Base-by-base conservation (phyloP, 2,113 vertebrate genomes). In the Oriolus oriolus region DNA sequence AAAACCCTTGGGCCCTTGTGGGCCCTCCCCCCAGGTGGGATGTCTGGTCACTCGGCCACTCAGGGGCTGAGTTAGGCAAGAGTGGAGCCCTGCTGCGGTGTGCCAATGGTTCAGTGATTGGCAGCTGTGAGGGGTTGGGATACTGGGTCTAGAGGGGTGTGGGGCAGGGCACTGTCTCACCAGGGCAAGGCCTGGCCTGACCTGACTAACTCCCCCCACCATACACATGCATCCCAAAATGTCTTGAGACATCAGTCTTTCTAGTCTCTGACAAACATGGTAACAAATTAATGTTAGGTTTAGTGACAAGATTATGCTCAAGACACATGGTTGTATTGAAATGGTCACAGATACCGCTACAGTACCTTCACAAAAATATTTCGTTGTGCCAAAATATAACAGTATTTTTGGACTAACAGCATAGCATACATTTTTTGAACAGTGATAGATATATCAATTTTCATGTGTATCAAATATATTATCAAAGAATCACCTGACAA, bases 21-120 rank as follows among this genome's bases (percentile, higher is more conserved):
- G 9, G 7, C 22, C 7, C 9, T 28, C 5, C 8, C 14, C 18
- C 6, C 2, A 13, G 50, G 20, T 49, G 60, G 23, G n/a, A 49
- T 1, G 0, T 12, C 7, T 41, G 50, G 19, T 47, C 57, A 16
- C 31, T 44, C 0, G 2, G 31, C 27, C n/a, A 3, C 41, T 73
- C 28, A 33, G 68, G 49, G 2, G 23, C 41, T 39, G 59, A 13
- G 11, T 9, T 9, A 6, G 49, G n/a, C 3, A 8, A 1, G 20
- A 20, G 56, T 23, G 41, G 27, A 63, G 22, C 59, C 23, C 41
- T 28, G 47, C n/a, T 6, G 28, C 0, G 0, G 1, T 3, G 81
- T 14, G 17, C 39, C 47, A 13, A 1, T 8, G 30, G 47, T 4
- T 17, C 13, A 2, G 1, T 6, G 14, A 6, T 4, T 12, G 28